Percentiles rank a stretch among this genome's conserved stretches.
Evolutionary conservation across 1,140 invertebrate genomes (phyloP).

Genomic region (Lasioglossum baleicum): DNA sequence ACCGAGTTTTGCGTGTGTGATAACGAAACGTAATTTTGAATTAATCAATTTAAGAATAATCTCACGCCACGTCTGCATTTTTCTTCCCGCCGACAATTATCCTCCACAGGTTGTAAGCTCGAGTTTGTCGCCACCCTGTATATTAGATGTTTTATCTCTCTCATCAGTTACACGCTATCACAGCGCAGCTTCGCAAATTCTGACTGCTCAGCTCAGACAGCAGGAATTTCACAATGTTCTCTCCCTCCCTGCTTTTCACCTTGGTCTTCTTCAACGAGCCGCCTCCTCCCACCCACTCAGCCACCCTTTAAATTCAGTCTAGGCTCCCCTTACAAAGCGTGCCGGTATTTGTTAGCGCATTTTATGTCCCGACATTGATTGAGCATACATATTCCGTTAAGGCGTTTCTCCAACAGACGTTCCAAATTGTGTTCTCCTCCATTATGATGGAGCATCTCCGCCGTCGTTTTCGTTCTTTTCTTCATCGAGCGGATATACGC

Average conservation of each 20-base stretch:
- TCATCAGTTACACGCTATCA: conserved; percentile 20
- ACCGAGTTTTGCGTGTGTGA: no score
- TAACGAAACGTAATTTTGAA: no score
- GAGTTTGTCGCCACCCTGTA: neutral
- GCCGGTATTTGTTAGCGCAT: conserved; percentile 59
- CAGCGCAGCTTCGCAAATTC: conserved; percentile 38
- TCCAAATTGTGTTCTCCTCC: conserved; percentile 13
- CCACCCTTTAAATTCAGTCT: conserved; percentile 47
- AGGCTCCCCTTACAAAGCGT: conserved; percentile 44
- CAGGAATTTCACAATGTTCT: conserved; percentile 57
- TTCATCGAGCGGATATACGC: neutral
- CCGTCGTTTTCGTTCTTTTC: neutral
- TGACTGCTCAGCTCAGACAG: conserved; percentile 45
- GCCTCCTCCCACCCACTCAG: conserved; percentile 40
- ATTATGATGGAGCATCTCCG: conserved; percentile 4
- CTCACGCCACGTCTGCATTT: no score
- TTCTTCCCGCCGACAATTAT: no score
- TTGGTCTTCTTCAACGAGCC: conserved; percentile 45
- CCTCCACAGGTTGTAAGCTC: no score
- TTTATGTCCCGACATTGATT: conserved; percentile 58
- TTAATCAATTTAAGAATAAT: no score
- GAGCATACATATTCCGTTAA: conserved; percentile 51
- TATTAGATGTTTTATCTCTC: conserved; percentile 8
- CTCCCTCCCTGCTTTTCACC: conserved; percentile 24
- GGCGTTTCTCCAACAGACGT: conserved; percentile 13